Base-by-base conservation (phyloP, 2,888 invertebrate species). In the Andrena minutula region DNA sequence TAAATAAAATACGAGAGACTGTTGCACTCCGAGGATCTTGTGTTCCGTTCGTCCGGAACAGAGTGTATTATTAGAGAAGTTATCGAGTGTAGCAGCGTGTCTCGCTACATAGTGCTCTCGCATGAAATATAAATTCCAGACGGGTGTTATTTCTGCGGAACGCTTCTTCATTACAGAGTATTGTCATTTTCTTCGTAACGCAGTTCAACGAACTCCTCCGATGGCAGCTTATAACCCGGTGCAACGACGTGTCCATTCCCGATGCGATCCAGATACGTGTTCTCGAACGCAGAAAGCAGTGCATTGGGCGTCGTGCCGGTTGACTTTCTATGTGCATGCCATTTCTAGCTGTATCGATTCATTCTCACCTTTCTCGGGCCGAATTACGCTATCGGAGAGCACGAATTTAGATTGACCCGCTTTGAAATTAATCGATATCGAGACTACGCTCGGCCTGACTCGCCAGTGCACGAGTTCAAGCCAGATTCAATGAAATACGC, bases 381-480 rank as follows among this genome's bases (percentile, higher is more conserved):
- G 12, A 60, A 69, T 74, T 56, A 73, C 64, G 58, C 47, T 35
- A 20, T 53, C 28, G 60, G 41, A 74, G 41, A 49, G 20, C 49
- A 53, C 51, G 32, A 32, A 53, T 51, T n/a, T 3, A 23, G 65
- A 51, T 5, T 63, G 61, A 70, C 16, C n/a, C 49, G 16, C 58
- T 69, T 53, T 53, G 53, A 73, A 75, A 73, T 66, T 61, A 75
- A 81, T 85, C 85, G 63, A 81, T 71, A 66, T 30, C n/a, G 26
- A 66, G 41, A 16, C 16, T 53, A 53, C 47, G 23, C 26, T 85
- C 53, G 60, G 82, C 85, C 85, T 85, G 85, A 32, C 51, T 47
- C 61, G 32, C 61, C 65, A 61, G 32, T 32, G 61, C 68, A 41
- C 26, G 5, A 68, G 7, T 23, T 70, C 71, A 82, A 53, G 66